Evolutionary conservation across 2,113 vertebrate species (phyloP).

Genomic region (Chelonoidis abingdonii): DNA sequence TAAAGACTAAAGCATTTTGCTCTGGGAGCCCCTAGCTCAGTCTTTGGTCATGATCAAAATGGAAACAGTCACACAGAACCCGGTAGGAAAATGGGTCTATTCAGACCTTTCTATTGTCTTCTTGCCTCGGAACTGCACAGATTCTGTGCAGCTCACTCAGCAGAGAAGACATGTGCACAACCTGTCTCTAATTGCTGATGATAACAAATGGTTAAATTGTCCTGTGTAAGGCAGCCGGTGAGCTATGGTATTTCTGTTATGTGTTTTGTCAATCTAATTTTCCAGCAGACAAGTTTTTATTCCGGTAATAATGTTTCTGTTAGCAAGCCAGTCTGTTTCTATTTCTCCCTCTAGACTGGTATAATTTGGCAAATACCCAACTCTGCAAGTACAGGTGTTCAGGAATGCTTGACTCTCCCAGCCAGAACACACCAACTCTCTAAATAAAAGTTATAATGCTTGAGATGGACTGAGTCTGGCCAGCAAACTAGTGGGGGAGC

Average conservation of each 20-base stretch:
- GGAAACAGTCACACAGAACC: neutral
- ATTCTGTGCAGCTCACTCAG: neutral
- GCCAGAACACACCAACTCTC: neutral
- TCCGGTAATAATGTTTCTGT: constrained; percentile 1
- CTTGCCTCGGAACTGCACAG: neutral
- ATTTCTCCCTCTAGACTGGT: neutral
- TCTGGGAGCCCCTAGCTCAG: neutral
- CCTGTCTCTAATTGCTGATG: neutral
- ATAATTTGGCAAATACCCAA: constrained; percentile 7
- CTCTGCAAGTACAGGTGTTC: neutral
- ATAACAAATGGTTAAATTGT: neutral
- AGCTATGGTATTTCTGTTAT: neutral
- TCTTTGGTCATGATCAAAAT: neutral
- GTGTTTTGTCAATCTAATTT: constrained; percentile 32
- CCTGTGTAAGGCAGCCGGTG: neutral
- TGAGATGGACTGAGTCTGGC: neutral
- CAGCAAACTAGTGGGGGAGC: neutral
- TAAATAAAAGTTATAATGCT: neutral
- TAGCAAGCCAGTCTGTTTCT: constrained; percentile 27
- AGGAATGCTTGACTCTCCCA: neutral
- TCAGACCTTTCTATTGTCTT: neutral
- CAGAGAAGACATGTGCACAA: neutral
- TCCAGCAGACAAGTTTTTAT: constrained; percentile 22
- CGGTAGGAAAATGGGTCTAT: neutral
- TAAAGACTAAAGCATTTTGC: too few species aligned